Evolutionary conservation across 2,888 invertebrate genomes (phyloP).

Genomic region (Drosophila algonquin): DNA sequence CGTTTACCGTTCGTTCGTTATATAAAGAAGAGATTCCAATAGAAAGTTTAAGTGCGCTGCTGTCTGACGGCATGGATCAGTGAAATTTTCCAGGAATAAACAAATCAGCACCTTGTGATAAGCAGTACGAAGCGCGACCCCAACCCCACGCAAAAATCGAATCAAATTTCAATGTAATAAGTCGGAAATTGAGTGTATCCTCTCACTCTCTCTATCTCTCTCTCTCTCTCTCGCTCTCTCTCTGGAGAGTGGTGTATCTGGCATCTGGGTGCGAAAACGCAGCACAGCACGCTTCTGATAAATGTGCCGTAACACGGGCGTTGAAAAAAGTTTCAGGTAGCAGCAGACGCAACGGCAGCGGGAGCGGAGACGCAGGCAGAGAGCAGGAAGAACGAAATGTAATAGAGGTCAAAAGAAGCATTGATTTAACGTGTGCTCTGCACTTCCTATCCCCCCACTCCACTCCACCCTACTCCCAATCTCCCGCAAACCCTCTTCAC

Average conservation of each 20-base stretch:
- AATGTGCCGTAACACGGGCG: constrained; percentile 70
- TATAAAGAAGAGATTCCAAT: constrained; percentile 73
- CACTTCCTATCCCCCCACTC: constrained; percentile 22
- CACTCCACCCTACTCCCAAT: background rate
- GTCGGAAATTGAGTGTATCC: background rate
- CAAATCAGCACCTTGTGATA: constrained; percentile 45
- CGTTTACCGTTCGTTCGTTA: constrained; percentile 67
- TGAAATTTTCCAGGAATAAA: constrained; percentile 1
- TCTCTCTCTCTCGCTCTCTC: background rate
- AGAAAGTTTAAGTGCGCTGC: constrained; percentile 68
- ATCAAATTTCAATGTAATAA: background rate
- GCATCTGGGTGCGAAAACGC: constrained; percentile 16
- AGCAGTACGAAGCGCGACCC: constrained; percentile 22
- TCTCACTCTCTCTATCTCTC: background rate
- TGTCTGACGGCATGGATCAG: constrained; percentile 37
- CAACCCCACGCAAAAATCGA: background rate
- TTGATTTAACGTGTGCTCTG: constrained; percentile 76
- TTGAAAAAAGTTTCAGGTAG: constrained; percentile 53
- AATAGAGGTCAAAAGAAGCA: constrained; percentile 81
- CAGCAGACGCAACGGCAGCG: constrained; percentile 44
- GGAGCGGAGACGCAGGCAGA: constrained; percentile 25
- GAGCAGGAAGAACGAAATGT: constrained; percentile 64
- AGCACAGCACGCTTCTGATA: constrained; percentile 43
- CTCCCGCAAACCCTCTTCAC: constrained; percentile 22
- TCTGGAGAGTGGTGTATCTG: constrained; percentile 18